Evolutionary conservation across 2,113 vertebrate species (phyloP).

Genomic region (pig (Sus scrofa)): T2T-Sscrofa CM000830.6:20022001-20022500

Average conservation of each 20-base stretch:
- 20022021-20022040: neutral
- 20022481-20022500: neutral
- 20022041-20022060: neutral
- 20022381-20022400: constrained; percentile 31
- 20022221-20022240: neutral
- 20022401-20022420: neutral
- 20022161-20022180: neutral
- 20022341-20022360: neutral
- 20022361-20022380: constrained; percentile 22
- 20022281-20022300: neutral
- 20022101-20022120: neutral
- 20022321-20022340: neutral
- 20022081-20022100: neutral
- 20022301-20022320: neutral
- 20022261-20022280: neutral
- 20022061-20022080: neutral
- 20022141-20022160: neutral
- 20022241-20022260: neutral
- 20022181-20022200: neutral
- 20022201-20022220: neutral
- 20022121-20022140: neutral
- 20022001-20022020: neutral
- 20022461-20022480: neutral
- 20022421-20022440: neutral
- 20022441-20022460: neutral